Percentiles rank a stretch among this genome's conserved stretches.
Evolutionary conservation across 1,140 invertebrate species (phyloP).

Genomic region (Liolophura sinensis): DNA sequence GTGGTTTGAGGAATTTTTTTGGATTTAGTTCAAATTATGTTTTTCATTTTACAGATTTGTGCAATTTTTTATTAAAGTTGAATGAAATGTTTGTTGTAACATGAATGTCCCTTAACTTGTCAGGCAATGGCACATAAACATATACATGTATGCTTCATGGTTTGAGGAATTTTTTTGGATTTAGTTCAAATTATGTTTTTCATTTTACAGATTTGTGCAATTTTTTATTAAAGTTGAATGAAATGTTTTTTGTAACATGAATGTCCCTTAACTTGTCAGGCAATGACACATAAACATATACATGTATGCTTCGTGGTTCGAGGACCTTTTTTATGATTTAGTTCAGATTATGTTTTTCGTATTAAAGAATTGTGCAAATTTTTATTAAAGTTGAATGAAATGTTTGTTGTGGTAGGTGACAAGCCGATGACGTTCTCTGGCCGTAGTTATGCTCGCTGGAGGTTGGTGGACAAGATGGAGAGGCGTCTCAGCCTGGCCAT

Average conservation of each 20-base stretch:
- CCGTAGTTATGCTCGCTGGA: constrained; percentile 82
- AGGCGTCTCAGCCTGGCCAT: constrained; percentile 79
- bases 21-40: neutral
- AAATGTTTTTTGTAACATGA: neutral
- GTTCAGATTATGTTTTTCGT: neutral
- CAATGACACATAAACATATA: too few relatives aligned
- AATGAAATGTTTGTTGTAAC: neutral
- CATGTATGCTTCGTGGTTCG: too few relatives aligned
- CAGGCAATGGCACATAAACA: too few relatives aligned
- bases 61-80: neutral
- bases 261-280: too few relatives aligned
- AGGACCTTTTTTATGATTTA: constrained; percentile 2
- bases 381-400: neutral
- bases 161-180: neutral
- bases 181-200: neutral
- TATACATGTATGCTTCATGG: too few relatives aligned
- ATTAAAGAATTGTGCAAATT: neutral
- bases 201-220: neutral
- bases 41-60: neutral
- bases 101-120: too few relatives aligned
- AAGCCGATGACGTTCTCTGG: constrained; percentile 78
- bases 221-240: neutral
- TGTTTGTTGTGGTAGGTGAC: constrained; percentile 25
- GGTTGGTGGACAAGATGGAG: constrained; percentile 71
- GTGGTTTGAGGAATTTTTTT: neutral